A percentile compares a stretch with the other conserved stretches of the same genome.
Evolutionary conservation across 2,888 invertebrate species (phyloP).

Genomic region (Drosophila neotestacea): DNA sequence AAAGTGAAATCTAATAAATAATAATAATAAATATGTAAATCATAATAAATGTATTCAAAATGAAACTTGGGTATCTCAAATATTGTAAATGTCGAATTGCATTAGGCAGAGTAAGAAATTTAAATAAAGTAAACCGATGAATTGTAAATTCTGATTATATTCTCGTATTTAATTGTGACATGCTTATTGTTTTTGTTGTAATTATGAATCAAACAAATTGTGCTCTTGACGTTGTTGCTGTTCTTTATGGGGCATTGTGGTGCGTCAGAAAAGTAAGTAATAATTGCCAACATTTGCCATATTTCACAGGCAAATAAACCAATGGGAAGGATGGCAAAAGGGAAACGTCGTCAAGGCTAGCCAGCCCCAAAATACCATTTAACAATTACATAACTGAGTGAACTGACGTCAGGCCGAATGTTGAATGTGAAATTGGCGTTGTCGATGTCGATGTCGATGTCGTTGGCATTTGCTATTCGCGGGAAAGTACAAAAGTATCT

Average conservation of each 20-base stretch:
- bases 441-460: constrained; percentile 17
- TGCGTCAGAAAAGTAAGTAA: constrained; percentile 55
- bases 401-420: constrained; percentile 46
- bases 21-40: not conserved
- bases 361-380: constrained; percentile 54
- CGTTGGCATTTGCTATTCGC: constrained; percentile 15
- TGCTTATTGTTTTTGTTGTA: constrained; percentile 27
- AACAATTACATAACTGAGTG: constrained; percentile 69
- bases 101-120: not conserved
- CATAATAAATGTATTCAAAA: constrained; percentile 5
- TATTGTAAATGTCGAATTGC: not conserved
- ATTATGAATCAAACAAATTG: constrained; percentile 44
- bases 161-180: constrained; percentile 8
- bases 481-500: constrained; percentile 26
- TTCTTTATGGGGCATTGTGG: constrained; percentile 58
- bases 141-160: not conserved
- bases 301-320: constrained; percentile 74
- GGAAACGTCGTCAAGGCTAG: constrained; percentile 53
- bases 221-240: constrained; percentile 17
- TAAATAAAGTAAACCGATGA: constrained; percentile 6
- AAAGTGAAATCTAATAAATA: not conserved
- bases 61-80: not conserved
- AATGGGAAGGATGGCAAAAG: constrained; percentile 4
- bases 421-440: constrained; percentile 14
- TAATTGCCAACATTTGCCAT: constrained; percentile 72